Percentiles rank a stretch among this genome's conserved stretches.
These are phyloP conservation scores for Lagopus muta DNA, from an alignment of 2,113 vertebrate genomes.

Conservation along the genomic window DNA sequence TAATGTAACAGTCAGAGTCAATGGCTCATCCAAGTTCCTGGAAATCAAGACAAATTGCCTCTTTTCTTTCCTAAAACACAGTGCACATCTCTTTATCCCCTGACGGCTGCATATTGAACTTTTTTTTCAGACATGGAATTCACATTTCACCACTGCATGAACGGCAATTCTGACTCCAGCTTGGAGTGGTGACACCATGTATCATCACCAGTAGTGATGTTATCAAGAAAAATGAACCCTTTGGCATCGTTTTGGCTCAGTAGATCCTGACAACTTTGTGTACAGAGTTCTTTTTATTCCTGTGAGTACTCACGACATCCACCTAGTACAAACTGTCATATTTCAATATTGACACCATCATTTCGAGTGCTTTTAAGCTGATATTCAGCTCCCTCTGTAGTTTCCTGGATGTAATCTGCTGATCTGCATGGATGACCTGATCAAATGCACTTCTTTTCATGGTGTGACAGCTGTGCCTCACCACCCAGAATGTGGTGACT, in stretches of 20 bases:
- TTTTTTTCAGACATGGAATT: background rate
- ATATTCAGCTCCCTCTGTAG: background rate
- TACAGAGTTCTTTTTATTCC: background rate
- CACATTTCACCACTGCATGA: background rate
- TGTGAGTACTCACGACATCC: no score
- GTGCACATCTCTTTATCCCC: background rate
- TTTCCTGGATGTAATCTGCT: background rate
- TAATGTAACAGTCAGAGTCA: background rate
- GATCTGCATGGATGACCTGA: background rate
- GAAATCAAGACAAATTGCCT: background rate
- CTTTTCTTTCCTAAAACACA: background rate
- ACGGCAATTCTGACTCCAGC: background rate
- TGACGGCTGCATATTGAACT: background rate
- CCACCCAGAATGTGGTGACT: background rate
- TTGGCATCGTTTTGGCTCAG: background rate
- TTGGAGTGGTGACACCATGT: background rate
- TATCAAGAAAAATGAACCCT: background rate
- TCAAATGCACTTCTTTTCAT: background rate
- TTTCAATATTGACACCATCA: background rate
- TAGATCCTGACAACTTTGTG: background rate
- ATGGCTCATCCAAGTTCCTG: background rate
- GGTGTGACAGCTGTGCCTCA: background rate
- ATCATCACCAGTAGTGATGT: background rate
- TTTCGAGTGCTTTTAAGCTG: background rate
- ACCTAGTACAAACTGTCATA: background rate